phyloP scores from a whole-genome alignment of 1,140 invertebrate species.

The Mylabris phalerata region DNA sequence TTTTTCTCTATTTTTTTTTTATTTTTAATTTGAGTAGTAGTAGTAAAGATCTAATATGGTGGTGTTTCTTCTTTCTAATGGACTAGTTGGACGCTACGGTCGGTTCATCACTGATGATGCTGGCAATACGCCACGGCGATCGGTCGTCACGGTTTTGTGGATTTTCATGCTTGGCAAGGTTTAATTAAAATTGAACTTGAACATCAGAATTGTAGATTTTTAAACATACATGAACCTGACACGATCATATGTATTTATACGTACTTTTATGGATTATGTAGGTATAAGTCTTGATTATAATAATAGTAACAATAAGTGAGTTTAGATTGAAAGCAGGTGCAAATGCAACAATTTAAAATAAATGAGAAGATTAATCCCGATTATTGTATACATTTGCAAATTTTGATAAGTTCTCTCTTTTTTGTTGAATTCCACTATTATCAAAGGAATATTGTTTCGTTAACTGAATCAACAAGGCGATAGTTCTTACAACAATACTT shows the following conservation, averaged over 20 bases:
- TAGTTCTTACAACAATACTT: neutral
- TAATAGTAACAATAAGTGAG: too few species aligned
- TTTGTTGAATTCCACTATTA: too few species aligned
- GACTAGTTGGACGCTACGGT: slow-evolving; percentile 3
- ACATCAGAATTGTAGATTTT: slow-evolving; percentile 22
- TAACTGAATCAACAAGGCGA: too few species aligned
- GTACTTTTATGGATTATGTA: too few species aligned
- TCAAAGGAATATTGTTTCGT: too few species aligned
- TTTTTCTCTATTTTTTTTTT: neutral
- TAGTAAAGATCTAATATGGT: neutral
- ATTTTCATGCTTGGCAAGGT: slow-evolving; percentile 18
- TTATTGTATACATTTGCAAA: too few species aligned
- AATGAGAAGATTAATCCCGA: too few species aligned
- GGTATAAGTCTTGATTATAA: too few species aligned
- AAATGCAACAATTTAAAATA: too few species aligned
- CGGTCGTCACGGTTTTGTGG: slow-evolving; percentile 16
- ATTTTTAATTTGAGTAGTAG: neutral
- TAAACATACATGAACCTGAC: slow-evolving; percentile 11
- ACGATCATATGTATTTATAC: neutral
- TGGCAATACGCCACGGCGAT: slow-evolving; percentile 18
- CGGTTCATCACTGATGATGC: slow-evolving; percentile 7
- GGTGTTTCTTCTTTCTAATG: slow-evolving; percentile 10
- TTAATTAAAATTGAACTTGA: slow-evolving; percentile 24
- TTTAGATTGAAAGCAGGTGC: too few species aligned
- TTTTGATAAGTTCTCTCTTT: too few species aligned